These are phyloP conservation scores for Plagiodera versicolora DNA, from an alignment of 2,888 invertebrate species.

Conservation along the genomic window DNA sequence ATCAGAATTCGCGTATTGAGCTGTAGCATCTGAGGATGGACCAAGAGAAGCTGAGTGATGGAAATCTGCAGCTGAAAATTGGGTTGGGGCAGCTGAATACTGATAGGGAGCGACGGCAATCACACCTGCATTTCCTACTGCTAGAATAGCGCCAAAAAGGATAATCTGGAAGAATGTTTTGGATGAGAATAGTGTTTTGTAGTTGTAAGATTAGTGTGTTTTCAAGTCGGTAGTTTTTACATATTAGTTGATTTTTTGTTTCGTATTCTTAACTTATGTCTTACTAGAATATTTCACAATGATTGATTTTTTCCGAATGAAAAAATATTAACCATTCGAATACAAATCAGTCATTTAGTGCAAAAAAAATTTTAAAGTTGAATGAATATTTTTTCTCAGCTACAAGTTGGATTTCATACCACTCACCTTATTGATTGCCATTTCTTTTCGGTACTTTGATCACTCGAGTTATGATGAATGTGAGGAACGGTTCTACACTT, in stretches of 20 bases:
- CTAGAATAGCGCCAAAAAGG: constrained; percentile 24
- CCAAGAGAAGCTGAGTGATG: constrained; percentile 13
- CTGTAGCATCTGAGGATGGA: constrained; percentile 24
- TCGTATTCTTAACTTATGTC: no score
- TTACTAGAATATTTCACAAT: no score
- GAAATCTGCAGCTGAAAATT: not conserved
- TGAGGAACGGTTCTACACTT: constrained; percentile 19
- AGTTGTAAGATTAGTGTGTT: no score
- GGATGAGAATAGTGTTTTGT: not conserved
- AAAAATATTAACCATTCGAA: no score
- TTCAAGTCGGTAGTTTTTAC: no score
- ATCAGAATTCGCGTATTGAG: no score
- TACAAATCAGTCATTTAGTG: not conserved
- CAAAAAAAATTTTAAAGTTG: no score
- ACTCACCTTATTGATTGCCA: constrained; percentile 17
- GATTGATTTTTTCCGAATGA: no score
- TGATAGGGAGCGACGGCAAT: constrained; percentile 2
- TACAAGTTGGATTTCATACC: not conserved
- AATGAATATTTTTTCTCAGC: no score
- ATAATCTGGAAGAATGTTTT: constrained; percentile 21
- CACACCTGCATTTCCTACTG: constrained; percentile 21
- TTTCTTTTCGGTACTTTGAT: constrained; percentile 15
- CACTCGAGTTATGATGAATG: constrained; percentile 19
- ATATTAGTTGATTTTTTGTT: no score
- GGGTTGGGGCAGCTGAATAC: not conserved